Percentiles rank a stretch among this genome's conserved stretches.
These are phyloP conservation scores for Florisuga fusca DNA, from an alignment of 2,797 vertebrate species.

Conservation along the genomic window DNA sequence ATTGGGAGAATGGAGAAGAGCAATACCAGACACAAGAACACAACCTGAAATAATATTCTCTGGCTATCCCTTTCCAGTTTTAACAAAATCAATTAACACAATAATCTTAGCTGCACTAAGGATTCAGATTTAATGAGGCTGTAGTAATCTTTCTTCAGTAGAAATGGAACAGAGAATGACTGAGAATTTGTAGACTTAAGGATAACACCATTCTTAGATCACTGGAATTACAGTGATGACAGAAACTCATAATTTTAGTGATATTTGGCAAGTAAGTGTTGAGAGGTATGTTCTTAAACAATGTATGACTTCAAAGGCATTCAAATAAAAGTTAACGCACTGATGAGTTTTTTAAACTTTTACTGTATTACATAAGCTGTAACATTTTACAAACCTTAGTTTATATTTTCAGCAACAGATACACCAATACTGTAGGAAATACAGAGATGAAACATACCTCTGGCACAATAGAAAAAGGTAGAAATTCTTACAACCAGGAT, in stretches of 20 bases:
- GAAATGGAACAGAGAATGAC: not conserved
- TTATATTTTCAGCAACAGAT: constrained; percentile 73
- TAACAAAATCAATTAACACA: not conserved
- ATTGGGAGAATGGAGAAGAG: not conserved
- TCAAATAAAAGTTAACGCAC: constrained; percentile 4
- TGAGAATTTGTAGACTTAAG: not conserved
- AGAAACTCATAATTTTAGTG: not conserved
- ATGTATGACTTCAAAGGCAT: not conserved
- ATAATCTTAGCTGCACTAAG: not conserved
- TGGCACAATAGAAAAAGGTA: constrained; percentile 75
- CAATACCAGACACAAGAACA: not conserved
- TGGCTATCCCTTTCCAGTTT: not conserved
- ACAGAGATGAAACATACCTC: constrained; percentile 69
- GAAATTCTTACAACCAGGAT: constrained; percentile 68
- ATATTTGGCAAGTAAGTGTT: not conserved
- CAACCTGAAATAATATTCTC: not conserved
- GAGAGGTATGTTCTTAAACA: not conserved
- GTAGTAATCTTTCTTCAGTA: not conserved
- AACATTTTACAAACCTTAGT: constrained; percentile 75
- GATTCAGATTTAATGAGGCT: not conserved
- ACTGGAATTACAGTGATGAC: not conserved
- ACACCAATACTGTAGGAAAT: constrained; percentile 67
- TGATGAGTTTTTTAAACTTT: constrained; percentile 57
- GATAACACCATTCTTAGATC: not conserved
- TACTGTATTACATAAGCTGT: constrained; percentile 76